Evolutionary conservation across 1,140 invertebrate genomes (phyloP).

Genomic region (Drosophila triauraria): DNA sequence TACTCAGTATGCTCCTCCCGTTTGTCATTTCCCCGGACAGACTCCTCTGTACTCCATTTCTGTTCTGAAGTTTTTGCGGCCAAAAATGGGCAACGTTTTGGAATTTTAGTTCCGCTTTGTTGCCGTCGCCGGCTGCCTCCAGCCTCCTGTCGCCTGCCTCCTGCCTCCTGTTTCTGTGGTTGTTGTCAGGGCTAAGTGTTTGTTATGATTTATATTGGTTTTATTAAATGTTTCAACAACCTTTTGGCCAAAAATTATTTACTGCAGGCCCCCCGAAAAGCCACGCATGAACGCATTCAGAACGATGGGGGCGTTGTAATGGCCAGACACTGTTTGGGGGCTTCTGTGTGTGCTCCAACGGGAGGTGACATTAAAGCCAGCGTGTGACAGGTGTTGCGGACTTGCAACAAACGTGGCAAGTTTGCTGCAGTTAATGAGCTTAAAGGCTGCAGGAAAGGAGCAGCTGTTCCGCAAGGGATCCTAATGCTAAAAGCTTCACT

Average conservation of each 20-base stretch:
- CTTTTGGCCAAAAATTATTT: constrained; percentile 81
- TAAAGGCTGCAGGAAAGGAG: constrained; percentile 25
- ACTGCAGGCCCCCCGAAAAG: constrained; percentile 53
- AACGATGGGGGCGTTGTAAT: constrained; percentile 15
- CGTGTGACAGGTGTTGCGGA: constrained; percentile 21
- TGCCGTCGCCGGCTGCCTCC: constrained; percentile 22
- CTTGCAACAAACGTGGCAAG: constrained; percentile 34
- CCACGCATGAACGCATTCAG: constrained; percentile 56
- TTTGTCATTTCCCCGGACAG: constrained; percentile 56
- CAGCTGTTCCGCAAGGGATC: constrained; percentile 15
- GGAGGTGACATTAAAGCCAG: constrained; percentile 41
- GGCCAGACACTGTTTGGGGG: constrained; percentile 10
- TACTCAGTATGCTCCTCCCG: neutral
- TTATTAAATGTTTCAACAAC: constrained; percentile 84
- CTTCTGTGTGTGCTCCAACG: neutral
- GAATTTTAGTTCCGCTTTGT: constrained; percentile 82
- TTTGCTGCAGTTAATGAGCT: constrained; percentile 45
- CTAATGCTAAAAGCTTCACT: constrained; percentile 29
- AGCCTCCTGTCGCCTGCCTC: neutral
- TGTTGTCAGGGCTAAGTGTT: constrained; percentile 77
- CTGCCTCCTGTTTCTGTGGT: constrained; percentile 27
- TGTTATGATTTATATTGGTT: constrained; percentile 83
- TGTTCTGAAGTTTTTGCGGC: constrained; percentile 70
- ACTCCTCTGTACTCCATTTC: constrained; percentile 19
- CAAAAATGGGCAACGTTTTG: constrained; percentile 79